Base-by-base conservation (phyloP, 2,113 vertebrate genomes). In the Poeciliopsis retropinna region DNA sequence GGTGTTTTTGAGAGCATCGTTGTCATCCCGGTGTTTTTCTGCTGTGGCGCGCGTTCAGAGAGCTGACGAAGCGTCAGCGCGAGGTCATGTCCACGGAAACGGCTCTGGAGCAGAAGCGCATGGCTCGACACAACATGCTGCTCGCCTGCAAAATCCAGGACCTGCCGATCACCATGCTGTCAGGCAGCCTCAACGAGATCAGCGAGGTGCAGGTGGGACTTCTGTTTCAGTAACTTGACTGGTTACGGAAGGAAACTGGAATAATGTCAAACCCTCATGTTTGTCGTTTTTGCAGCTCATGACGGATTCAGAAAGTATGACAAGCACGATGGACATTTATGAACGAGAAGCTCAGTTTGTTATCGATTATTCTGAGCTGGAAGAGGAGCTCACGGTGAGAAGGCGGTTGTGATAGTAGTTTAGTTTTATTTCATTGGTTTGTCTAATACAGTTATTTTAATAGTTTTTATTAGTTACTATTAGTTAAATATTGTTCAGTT, bases 91-190 rank as follows among this genome's bases (percentile, higher is more conserved):
- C 83, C 10, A 30, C 93, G 17, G 97, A 99, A 85, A 87, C 86
- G 0, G 82, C 92, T n/a, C 72, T 98, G 88, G 98, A 99, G 84
- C 96, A 96, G 64, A 95, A 94, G 51, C 94, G 87, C 19, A 69
- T 97, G 60, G 91, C 92, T 66, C 89, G 91, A 81, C 98, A 99
- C 85, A 99, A 99, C 79, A 7, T 96, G 54, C 94, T 99, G 70
- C 93, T 98, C 32, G 92, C 90, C 63, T 98, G 97, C 86, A 99
- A 98, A 85, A 94, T 99, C 32, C 91, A 96, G 64, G 80, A 92
- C 82, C 86, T 97, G 60, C 95, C 94, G 34, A 76, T 99, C 78
- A 67, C 57, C 1, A 88, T 99, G 19, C 75, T 95, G 19, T 86
- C 83, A 17, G 98, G 98, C 64, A 94, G 88, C 0, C 75, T 99